These are phyloP conservation scores for Stegastes partitus DNA, from an alignment of 2,113 vertebrate species.

Conservation along the genomic window DNA sequence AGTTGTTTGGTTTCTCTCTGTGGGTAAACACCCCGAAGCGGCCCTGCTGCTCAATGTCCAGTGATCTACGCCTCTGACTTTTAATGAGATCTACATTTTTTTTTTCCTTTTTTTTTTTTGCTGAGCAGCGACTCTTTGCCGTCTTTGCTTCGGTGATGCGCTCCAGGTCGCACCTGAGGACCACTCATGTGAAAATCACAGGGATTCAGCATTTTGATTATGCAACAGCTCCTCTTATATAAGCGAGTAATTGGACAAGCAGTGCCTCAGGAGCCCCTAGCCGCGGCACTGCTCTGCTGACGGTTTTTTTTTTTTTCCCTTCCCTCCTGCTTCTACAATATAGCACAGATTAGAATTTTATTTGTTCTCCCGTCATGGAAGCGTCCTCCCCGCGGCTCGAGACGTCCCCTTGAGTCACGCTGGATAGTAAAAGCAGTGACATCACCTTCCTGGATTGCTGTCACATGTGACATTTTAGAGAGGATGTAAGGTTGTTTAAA, in stretches of 20 bases:
- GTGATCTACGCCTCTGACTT: constrained; percentile 38
- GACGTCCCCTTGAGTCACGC: constrained; percentile 34
- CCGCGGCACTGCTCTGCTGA: constrained; percentile 16
- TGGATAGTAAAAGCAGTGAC: constrained; percentile 27
- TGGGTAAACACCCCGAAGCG: constrained; percentile 50
- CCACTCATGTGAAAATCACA: constrained; percentile 49
- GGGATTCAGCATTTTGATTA: constrained; percentile 65
- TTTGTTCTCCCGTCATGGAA: constrained; percentile 47
- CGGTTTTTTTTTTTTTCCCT: neutral
- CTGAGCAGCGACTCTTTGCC: constrained; percentile 15
- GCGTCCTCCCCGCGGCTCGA: constrained; percentile 14
- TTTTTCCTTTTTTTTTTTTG: no score
- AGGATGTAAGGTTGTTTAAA: constrained; percentile 4
- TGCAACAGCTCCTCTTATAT: constrained; percentile 64
- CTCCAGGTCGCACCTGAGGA: constrained; percentile 65
- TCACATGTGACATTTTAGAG: constrained; percentile 32
- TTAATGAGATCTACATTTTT: constrained; percentile 67
- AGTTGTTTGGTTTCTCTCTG: constrained; percentile 43
- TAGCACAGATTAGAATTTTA: constrained; percentile 25
- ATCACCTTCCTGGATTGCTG: constrained; percentile 38
- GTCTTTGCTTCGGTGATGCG: constrained; percentile 12
- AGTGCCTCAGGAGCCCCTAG: constrained; percentile 50
- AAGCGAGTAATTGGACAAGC: constrained; percentile 64
- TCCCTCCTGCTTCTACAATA: neutral
- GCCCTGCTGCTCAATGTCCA: constrained; percentile 50